Conservation (phyloP, 1,140 invertebrate genomes). For the Tetranychus urticae region DNA sequence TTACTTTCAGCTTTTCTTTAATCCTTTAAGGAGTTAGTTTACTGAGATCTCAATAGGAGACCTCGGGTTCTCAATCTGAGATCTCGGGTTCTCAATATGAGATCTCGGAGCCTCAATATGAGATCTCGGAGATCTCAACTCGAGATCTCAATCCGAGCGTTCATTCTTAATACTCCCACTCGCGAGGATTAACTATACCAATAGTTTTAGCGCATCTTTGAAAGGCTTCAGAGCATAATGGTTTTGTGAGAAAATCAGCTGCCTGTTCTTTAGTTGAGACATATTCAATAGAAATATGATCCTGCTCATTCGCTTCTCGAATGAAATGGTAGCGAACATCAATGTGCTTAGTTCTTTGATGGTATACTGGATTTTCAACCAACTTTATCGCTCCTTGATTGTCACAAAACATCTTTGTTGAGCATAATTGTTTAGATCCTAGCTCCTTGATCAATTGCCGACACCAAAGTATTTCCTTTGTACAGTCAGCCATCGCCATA, state of each 20-base stretch:
- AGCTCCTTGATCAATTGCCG: background rate
- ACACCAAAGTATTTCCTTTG: conserved; percentile 5
- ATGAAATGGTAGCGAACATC: conserved; percentile 19
- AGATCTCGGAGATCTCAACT: too few species aligned
- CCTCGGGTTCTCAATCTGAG: too few species aligned
- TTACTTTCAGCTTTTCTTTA: too few species aligned
- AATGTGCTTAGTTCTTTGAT: conserved; percentile 21
- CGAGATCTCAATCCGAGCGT: too few species aligned
- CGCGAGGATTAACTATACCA: background rate
- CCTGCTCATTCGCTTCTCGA: conserved; percentile 13
- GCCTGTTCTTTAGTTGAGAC: conserved; percentile 12
- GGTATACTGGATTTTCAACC: conserved; percentile 19
- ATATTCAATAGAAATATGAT: background rate
- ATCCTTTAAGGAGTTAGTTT: too few species aligned
- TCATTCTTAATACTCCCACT: conserved; percentile 1
- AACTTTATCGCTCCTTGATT: conserved; percentile 17
- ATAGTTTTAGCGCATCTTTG: background rate
- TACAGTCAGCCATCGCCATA: background rate
- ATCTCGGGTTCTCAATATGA: too few species aligned
- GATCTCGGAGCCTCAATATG: too few species aligned
- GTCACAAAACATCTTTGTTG: conserved; percentile 12
- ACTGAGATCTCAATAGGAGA: too few species aligned
- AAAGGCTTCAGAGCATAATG: background rate
- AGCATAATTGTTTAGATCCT: background rate
- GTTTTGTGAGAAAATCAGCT: conserved; percentile 20